phyloP scores from a whole-genome alignment of 2,888 invertebrate genomes.

The Ceratothoa steindachneri region DNA sequence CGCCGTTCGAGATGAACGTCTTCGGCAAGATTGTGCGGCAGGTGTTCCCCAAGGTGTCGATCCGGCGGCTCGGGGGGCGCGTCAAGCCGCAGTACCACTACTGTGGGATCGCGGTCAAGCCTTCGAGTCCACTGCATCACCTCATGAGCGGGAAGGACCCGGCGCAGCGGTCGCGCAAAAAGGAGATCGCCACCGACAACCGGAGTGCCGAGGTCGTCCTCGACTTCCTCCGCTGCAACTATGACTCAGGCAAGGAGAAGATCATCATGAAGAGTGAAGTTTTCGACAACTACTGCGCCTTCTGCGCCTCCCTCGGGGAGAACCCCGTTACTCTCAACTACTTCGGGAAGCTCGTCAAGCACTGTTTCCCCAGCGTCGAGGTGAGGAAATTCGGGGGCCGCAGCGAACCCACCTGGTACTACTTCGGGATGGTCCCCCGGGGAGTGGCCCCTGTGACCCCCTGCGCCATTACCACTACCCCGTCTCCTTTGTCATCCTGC shows the following conservation, averaged over 20 bases:
- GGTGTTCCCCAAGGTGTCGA: slow-evolving; percentile 45
- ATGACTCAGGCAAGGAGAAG: slow-evolving; percentile 27
- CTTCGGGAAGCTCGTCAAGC: slow-evolving; percentile 45
- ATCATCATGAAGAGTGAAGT: slow-evolving; percentile 43
- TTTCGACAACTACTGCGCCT: slow-evolving; percentile 31
- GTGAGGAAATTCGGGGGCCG: slow-evolving; percentile 46
- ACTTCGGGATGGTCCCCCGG: slow-evolving; percentile 36
- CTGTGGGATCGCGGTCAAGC: slow-evolving; percentile 44
- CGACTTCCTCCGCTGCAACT: slow-evolving; percentile 30
- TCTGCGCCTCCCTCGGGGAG: slow-evolving; percentile 32
- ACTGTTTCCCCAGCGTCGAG: slow-evolving; percentile 45
- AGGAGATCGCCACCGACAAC: slow-evolving; percentile 45
- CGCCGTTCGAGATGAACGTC: slow-evolving; percentile 47
- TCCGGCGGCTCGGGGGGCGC: slow-evolving; percentile 39
- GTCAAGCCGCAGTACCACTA: slow-evolving; percentile 46
- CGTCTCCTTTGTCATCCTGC: not conserved
- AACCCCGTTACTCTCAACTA: slow-evolving; percentile 41
- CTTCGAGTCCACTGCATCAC: slow-evolving; percentile 30
- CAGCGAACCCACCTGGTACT: slow-evolving; percentile 46
- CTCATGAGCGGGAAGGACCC: slow-evolving; percentile 43
- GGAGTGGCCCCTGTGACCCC: not conserved
- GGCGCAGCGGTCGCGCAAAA: slow-evolving; percentile 43
- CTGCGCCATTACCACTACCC: not conserved
- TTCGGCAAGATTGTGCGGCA: slow-evolving; percentile 46
- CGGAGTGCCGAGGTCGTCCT: slow-evolving; percentile 40